Percentiles rank a stretch among this genome's conserved stretches.
These are phyloP conservation scores for Globodera rostochiensis DNA, from an alignment of 1,140 invertebrate genomes.

Conservation along the genomic window DNA sequence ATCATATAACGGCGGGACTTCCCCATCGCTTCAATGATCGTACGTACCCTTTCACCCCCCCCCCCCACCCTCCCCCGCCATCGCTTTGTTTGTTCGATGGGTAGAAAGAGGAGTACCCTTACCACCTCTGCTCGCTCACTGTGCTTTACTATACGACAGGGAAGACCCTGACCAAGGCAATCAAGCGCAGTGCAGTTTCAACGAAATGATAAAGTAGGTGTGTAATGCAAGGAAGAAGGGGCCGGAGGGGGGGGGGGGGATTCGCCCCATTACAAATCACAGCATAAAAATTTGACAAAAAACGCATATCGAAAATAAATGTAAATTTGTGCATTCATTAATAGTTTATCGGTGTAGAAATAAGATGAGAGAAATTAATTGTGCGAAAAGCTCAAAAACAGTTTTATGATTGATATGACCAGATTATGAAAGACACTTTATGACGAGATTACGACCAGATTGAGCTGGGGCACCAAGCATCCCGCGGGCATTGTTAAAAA, in stretches of 20 bases:
- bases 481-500: conserved; percentile 40
- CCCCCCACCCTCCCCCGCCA: too few relatives aligned
- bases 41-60: too few relatives aligned
- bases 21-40: neutral
- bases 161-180: neutral
- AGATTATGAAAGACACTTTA: conserved; percentile 33
- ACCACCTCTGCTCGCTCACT: too few relatives aligned
- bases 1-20: neutral
- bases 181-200: neutral
- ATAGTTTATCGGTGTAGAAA: neutral
- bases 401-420: neutral
- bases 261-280: neutral
- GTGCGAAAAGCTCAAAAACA: neutral
- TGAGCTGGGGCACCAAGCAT: conserved; percentile 47
- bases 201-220: neutral
- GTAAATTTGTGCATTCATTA: neutral
- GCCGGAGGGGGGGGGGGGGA: neutral
- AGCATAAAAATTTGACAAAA: neutral
- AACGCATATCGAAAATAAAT: neutral
- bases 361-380: conserved; percentile 5
- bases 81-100: too few relatives aligned
- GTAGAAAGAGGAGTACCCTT: too few relatives aligned
- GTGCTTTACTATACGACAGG: neutral
- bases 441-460: conserved; percentile 27
- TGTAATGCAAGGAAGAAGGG: neutral